Evolutionary conservation across 1,140 invertebrate genomes (phyloP).

Genomic region (Lasioglossum albipes): DNA sequence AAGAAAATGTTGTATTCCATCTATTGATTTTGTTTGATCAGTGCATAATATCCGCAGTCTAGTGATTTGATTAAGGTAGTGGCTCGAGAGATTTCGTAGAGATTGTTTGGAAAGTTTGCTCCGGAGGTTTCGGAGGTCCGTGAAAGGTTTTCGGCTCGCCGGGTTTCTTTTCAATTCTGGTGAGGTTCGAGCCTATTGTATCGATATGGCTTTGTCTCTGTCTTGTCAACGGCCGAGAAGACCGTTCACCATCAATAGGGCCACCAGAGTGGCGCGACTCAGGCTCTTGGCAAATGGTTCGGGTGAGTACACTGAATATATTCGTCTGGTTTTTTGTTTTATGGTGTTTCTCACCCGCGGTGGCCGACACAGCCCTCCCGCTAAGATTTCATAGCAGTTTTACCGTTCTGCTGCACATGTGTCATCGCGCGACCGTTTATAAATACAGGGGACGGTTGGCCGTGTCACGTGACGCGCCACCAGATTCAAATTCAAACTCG

Average conservation of each 20-base stretch:
- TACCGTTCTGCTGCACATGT: slow-evolving; percentile 1
- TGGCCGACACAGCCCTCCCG: slow-evolving; percentile 29
- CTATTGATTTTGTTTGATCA: no score
- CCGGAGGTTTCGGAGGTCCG: background rate
- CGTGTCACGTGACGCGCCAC: background rate
- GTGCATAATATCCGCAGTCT: no score
- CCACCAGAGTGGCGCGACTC: slow-evolving; percentile 74
- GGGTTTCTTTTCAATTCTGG: background rate
- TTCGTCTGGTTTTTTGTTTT: slow-evolving; percentile 33
- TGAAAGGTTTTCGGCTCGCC: background rate
- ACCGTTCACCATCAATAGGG: slow-evolving; percentile 73
- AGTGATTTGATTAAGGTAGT: no score
- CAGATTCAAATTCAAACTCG: background rate
- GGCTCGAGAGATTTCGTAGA: background rate
- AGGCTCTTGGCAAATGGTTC: slow-evolving; percentile 67
- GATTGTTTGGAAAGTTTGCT: background rate
- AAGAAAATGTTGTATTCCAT: no score
- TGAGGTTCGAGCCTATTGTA: slow-evolving; percentile 1
- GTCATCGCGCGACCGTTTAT: slow-evolving; percentile 17
- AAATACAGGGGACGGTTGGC: slow-evolving; percentile 20
- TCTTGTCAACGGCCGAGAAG: slow-evolving; percentile 71
- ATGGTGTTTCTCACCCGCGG: background rate
- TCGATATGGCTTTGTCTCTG: slow-evolving; percentile 70
- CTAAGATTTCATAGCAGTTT: slow-evolving; percentile 24
- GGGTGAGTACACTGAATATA: slow-evolving; percentile 64